phyloP scores from a whole-genome alignment of 2,797 vertebrate genomes.

The Picus viridis region DNA sequence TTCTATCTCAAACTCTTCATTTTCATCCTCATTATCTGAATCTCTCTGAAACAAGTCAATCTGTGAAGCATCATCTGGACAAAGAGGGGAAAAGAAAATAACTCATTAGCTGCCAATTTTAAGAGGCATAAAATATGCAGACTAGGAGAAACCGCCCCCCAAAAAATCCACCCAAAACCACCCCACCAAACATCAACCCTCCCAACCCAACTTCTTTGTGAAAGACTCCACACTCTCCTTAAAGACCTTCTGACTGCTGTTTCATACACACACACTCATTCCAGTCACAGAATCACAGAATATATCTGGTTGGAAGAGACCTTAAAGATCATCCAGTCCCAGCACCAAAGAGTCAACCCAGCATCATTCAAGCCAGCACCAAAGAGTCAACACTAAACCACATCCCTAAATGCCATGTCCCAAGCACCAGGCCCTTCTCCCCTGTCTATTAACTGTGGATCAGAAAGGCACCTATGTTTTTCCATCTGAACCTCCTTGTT shows the following conservation, averaged over 20 bases:
- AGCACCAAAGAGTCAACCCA: too few species aligned
- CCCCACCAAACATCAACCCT: rapidly evolving
- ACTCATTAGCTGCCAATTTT: not conserved
- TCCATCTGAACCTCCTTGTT: constrained; percentile 93
- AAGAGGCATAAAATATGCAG: not conserved
- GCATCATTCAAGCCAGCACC: too few species aligned
- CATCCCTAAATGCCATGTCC: too few species aligned
- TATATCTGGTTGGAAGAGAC: too few species aligned
- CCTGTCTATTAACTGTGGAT: not conserved
- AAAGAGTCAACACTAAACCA: too few species aligned
- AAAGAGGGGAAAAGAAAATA: not conserved
- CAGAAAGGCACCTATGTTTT: constrained; percentile 83
- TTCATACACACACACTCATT: not conserved
- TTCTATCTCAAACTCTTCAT: constrained; percentile 85
- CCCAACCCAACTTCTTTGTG: not conserved
- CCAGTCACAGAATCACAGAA: too few species aligned
- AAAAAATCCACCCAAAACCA: too few species aligned
- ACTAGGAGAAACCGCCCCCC: not conserved
- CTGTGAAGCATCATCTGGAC: constrained; percentile 87
- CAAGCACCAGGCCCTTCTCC: too few species aligned
- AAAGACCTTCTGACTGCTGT: not conserved
- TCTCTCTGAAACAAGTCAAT: constrained; percentile 79
- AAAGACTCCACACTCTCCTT: not conserved
- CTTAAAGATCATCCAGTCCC: too few species aligned
- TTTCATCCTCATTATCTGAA: constrained; percentile 86